A percentile compares a stretch with the other conserved stretches of the same genome.
These are phyloP conservation scores for Cheirogaleus major DNA, from an alignment of 2,797 vertebrate species.

Conservation along the genomic window DNA sequence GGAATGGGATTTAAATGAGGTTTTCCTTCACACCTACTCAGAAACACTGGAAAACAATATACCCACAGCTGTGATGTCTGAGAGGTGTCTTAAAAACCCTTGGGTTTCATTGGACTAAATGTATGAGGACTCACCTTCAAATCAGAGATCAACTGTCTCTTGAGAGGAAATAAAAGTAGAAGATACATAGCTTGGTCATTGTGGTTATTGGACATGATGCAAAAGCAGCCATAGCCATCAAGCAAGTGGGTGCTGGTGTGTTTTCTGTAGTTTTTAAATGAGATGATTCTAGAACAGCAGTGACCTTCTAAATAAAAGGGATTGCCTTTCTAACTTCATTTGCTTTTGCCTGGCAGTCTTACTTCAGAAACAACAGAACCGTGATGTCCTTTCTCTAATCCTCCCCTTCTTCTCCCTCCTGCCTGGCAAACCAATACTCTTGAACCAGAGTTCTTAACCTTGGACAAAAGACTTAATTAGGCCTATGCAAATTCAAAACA, in stretches of 20 bases:
- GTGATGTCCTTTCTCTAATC: neutral
- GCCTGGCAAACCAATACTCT: neutral
- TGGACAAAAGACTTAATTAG: neutral
- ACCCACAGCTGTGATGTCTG: neutral
- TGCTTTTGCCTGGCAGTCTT: neutral
- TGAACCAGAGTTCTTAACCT: neutral
- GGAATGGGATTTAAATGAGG: neutral
- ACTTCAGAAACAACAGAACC: neutral
- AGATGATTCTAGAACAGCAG: neutral
- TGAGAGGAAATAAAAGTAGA: conserved; percentile 1
- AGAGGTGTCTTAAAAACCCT: neutral
- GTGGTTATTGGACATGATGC: neutral
- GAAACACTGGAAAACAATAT: neutral
- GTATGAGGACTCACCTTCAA: conserved; percentile 14
- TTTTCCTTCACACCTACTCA: conserved; percentile 21
- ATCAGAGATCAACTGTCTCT: neutral
- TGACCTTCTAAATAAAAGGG: neutral
- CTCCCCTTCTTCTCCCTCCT: neutral
- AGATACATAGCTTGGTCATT: neutral
- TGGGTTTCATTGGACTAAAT: neutral
- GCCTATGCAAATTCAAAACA: neutral
- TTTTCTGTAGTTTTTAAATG: neutral
- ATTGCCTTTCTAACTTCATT: neutral
- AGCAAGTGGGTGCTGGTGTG: neutral
- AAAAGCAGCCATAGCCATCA: neutral